Conservation (phyloP, 92 coral and sea anemone genomes). For the Porites lobata region DNA sequence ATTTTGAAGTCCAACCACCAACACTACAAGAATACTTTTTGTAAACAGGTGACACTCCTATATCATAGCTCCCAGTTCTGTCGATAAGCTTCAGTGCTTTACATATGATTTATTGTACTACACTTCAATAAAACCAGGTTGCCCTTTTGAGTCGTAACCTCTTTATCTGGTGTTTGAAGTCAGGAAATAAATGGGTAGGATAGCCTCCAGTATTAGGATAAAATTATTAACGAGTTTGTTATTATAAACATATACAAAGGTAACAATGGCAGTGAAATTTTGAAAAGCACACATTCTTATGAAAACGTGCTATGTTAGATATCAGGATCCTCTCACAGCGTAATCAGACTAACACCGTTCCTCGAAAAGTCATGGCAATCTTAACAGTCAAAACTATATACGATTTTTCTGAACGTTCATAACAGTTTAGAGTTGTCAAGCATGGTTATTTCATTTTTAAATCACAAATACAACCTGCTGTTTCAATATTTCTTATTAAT, state of each 20-base stretch:
- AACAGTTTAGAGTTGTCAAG: background rate
- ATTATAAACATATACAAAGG: constrained; percentile 3
- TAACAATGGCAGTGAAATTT: background rate
- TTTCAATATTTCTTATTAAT: background rate
- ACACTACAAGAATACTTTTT: background rate
- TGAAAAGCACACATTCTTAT: background rate
- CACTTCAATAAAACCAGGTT: background rate
- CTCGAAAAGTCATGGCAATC: too few species aligned
- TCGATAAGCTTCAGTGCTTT: background rate
- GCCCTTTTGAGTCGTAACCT: background rate
- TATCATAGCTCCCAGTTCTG: background rate
- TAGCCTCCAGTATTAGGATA: background rate
- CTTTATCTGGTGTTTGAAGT: background rate
- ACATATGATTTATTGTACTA: background rate
- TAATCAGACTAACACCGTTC: too few species aligned
- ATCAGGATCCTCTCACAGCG: background rate
- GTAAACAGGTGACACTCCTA: background rate
- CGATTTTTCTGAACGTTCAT: background rate
- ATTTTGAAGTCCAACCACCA: too few species aligned
- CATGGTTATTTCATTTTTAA: background rate
- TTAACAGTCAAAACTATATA: too few species aligned
- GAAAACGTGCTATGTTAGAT: background rate
- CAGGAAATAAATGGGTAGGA: background rate
- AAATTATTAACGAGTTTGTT: background rate
- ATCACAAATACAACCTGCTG: background rate